Percentiles rank a stretch among this genome's conserved stretches.
Evolutionary conservation across 2,113 vertebrate species (phyloP).

Genomic region (Rousettus leschenaultii): DNA sequence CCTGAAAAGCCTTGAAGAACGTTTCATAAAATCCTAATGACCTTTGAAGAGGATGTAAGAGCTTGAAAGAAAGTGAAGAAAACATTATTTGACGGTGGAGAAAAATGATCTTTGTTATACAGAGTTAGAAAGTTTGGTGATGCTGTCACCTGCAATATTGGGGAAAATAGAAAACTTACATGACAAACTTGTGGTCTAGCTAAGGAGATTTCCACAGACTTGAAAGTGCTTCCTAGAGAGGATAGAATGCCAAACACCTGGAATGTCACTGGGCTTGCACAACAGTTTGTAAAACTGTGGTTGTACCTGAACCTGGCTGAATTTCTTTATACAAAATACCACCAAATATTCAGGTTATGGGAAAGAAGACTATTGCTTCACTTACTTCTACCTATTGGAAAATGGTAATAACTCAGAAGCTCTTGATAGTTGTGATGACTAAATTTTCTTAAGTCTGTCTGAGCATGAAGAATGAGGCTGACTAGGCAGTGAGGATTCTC

Average conservation of each 20-base stretch:
- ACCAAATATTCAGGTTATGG: too few species aligned
- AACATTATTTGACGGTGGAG: background rate
- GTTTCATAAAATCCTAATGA: background rate
- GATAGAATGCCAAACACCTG: background rate
- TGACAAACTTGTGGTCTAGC: background rate
- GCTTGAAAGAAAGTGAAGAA: background rate
- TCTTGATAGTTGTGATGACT: too few species aligned
- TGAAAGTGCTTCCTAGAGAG: background rate
- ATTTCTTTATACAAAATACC: background rate
- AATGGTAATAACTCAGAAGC: background rate
- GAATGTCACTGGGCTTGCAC: background rate
- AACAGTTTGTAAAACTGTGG: background rate
- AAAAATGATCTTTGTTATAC: background rate
- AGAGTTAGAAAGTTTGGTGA: background rate
- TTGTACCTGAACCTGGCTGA: background rate
- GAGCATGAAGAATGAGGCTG: background rate
- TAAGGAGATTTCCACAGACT: background rate
- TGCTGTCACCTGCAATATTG: background rate
- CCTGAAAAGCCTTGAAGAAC: background rate
- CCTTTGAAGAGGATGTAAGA: background rate
- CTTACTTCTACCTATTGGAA: background rate
- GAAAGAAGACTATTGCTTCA: background rate
- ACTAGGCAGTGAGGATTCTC: background rate
- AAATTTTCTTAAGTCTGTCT: background rate
- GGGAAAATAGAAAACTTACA: background rate